phyloP scores from a whole-genome alignment of 2,888 invertebrate species.

The Sinodicranocentrus sp. region DNA sequence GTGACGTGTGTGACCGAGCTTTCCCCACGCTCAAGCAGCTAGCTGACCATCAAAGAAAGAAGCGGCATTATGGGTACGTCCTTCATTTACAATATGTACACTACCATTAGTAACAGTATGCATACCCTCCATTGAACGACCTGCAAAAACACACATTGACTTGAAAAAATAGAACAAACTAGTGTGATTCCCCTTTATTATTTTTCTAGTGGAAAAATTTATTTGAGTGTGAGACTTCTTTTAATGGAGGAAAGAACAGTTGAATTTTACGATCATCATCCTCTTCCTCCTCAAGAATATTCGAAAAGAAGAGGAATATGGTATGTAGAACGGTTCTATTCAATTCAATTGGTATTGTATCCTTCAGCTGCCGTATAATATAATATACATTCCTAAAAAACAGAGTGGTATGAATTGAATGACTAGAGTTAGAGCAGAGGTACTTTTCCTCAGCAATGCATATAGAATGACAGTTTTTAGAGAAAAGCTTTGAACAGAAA shows the following conservation, averaged over 20 bases:
- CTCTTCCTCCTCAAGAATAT: neutral
- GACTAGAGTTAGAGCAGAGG: neutral
- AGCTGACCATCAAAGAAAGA: conserved; percentile 88
- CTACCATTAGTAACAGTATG: neutral
- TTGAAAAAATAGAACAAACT: too few species aligned
- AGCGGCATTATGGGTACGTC: conserved; percentile 88
- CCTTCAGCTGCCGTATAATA: too few species aligned
- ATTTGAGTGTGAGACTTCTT: neutral
- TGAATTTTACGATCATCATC: conserved; percentile 5
- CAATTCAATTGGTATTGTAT: too few species aligned
- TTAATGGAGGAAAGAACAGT: conserved; percentile 10
- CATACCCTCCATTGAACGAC: neutral
- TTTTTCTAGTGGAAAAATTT: neutral
- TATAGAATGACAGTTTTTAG: neutral
- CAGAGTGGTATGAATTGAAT: neutral
- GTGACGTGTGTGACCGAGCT: conserved; percentile 90
- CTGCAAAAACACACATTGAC: conserved; percentile 11
- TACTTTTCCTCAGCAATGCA: neutral
- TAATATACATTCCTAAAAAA: neutral
- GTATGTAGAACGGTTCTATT: too few species aligned
- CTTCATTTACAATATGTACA: neutral
- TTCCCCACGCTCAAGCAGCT: conserved; percentile 86
- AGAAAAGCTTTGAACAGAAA: neutral
- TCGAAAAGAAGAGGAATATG: neutral
- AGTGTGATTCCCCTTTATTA: neutral